Evolutionary conservation across 2,888 invertebrate species (phyloP).

Genomic region (Lamellibrachia columna): DNA sequence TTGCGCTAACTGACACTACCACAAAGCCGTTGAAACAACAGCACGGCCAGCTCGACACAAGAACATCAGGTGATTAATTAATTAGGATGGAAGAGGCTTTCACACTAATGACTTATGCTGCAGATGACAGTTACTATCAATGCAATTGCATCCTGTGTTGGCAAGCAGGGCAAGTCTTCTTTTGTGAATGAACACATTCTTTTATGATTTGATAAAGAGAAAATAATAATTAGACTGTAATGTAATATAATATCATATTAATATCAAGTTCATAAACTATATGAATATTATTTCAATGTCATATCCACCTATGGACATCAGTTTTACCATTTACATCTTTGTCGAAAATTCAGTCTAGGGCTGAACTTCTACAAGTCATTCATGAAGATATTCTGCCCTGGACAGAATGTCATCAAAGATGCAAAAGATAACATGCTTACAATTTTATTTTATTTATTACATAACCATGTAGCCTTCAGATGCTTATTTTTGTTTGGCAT

Average conservation of each 20-base stretch:
- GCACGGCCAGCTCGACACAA: not conserved
- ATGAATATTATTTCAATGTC: not conserved
- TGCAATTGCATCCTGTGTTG: not conserved
- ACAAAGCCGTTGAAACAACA: not conserved
- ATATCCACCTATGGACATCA: not conserved
- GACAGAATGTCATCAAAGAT: not conserved
- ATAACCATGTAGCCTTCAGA: not conserved
- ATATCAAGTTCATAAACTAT: not conserved
- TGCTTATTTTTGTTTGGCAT: not conserved
- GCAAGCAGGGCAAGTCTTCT: not conserved
- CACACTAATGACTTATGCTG: not conserved
- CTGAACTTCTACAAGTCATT: not conserved
- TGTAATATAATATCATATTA: not conserved
- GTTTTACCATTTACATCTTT: not conserved
- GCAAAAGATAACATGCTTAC: not conserved
- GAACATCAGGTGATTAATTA: not conserved
- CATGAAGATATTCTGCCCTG: not conserved
- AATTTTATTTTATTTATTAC: not conserved
- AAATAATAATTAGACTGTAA: not conserved
- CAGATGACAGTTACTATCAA: not conserved
- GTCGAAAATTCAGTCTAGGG: not conserved
- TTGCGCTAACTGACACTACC: not conserved
- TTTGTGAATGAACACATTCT: not conserved
- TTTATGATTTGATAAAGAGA: not conserved
- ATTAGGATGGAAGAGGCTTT: not conserved